phyloP scores from a whole-genome alignment of 2,888 invertebrate species.

The Nomada lathburiana region DNA sequence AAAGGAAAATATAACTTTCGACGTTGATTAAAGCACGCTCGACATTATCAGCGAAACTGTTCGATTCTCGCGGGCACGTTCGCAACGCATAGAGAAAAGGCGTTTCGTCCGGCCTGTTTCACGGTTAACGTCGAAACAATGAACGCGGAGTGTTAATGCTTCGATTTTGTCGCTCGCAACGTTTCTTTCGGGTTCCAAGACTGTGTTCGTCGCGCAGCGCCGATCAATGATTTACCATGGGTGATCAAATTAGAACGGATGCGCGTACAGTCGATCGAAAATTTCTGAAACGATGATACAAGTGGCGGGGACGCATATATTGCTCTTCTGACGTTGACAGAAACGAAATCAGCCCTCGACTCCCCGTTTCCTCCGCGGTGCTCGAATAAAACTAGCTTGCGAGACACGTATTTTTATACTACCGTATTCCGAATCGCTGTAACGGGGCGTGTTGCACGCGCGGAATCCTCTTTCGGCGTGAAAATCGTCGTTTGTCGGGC shows the following conservation, averaged over 20 bases:
- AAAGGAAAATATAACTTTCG: slow-evolving; percentile 10
- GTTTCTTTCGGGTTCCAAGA: not conserved
- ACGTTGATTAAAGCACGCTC: slow-evolving; percentile 10
- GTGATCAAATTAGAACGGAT: slow-evolving; percentile 24
- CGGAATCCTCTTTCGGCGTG: slow-evolving; percentile 13
- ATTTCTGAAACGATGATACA: slow-evolving; percentile 42
- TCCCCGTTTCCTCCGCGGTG: not conserved
- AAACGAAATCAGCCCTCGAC: slow-evolving; percentile 44
- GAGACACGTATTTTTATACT: slow-evolving; percentile 7
- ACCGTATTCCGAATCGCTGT: not conserved
- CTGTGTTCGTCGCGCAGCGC: slow-evolving; percentile 8
- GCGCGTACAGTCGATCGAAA: slow-evolving; percentile 24
- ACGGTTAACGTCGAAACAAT: not conserved
- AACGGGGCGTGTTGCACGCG: not conserved
- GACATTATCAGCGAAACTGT: not conserved
- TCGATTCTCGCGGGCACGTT: not conserved
- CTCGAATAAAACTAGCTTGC: slow-evolving; percentile 47
- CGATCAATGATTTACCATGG: slow-evolving; percentile 3
- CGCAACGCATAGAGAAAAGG: not conserved
- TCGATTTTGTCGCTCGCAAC: not conserved
- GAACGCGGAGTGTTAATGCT: no score
- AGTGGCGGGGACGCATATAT: slow-evolving; percentile 28
- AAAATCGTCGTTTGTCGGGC: slow-evolving; percentile 10
- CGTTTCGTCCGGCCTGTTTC: not conserved
- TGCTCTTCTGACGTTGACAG: slow-evolving; percentile 39